Evolutionary conservation across 1,140 invertebrate genomes (phyloP), one percentile per base, ranked within the genome.

Genomic region (Zaprionus inermis): DNA sequence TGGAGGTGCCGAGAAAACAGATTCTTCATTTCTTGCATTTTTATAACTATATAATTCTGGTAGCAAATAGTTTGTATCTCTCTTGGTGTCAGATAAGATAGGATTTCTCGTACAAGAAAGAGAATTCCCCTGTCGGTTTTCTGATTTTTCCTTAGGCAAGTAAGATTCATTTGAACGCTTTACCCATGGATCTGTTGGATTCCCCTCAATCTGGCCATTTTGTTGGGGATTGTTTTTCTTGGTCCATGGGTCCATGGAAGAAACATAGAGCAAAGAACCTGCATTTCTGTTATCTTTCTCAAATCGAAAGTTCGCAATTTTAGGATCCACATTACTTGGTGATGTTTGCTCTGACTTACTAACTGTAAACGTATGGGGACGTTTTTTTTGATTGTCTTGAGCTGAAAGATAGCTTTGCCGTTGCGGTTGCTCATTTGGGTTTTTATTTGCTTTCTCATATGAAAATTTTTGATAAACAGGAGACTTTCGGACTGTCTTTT

Each of bases 281-380:
- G 91, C 90, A 60, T 79, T 91, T 36, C 76, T 80, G 44, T 92
- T 92, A 22, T 85, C 79, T n/a, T 58, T 36, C 41, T 80, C 77
- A 41, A 81, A 83, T n/a, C 74, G 30, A 63, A 88, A 82, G 49
- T 60, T 86, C 5, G 69, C 41, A 4, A 84, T 83, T 16, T 78
- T 74, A 18, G 80, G 68, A 34, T 90, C 91, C 3, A 91, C 59
- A 49, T 85, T 80, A 68, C 86, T 92, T 24, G 92, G 92, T 4
- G 92, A 93, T 10, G 92, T 91, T 59, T 91, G 91, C 72, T 92
- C 91, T 3, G 88, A 90, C 72, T 79, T 88, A 61, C 80, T 72
- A 44, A 81, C 91, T 58, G 73, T 76, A 46, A 77, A 59, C 36
- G 56, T 76, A 49, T 76, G 56, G 52, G 78, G 67, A n/a, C 55